These are phyloP conservation scores for Neofelis nebulosa DNA, from an alignment of 2,113 vertebrate genomes.

Conservation along the genomic window DNA sequence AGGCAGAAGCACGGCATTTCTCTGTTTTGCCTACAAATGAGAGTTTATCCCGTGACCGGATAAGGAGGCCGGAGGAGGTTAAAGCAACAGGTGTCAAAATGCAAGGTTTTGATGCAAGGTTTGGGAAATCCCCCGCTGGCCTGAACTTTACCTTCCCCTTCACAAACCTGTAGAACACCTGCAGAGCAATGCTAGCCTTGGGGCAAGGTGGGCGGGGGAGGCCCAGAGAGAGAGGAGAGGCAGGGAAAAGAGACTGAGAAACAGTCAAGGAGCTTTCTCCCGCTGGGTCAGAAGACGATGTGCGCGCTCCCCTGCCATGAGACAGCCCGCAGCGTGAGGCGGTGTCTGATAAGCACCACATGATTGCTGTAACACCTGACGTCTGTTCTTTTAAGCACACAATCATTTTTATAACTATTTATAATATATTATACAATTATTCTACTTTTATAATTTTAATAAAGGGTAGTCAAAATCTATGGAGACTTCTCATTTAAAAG, in stretches of 20 bases:
- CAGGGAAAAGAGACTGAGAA: neutral
- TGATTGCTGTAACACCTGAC: neutral
- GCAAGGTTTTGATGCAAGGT: neutral
- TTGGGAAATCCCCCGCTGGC: neutral
- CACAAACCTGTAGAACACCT: neutral
- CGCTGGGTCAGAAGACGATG: neutral
- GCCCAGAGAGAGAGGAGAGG: neutral
- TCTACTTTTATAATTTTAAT: neutral
- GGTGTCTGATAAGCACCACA: neutral
- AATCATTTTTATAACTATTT: neutral
- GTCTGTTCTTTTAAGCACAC: neutral
- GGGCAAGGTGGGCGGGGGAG: neutral
- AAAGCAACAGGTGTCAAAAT: neutral
- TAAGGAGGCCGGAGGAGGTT: neutral
- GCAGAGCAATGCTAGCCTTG: neutral
- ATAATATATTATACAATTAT: neutral
- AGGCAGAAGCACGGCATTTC: neutral
- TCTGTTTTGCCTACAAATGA: neutral
- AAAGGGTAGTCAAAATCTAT: neutral
- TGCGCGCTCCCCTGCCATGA: neutral
- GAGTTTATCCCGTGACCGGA: neutral
- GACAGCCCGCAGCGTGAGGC: neutral
- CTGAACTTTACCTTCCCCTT: neutral
- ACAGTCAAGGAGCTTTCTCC: neutral
- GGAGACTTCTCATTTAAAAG: neutral